These are phyloP conservation scores for Gorsachius magnificus DNA, from an alignment of 2,797 vertebrate species.

Conservation along the genomic window DNA sequence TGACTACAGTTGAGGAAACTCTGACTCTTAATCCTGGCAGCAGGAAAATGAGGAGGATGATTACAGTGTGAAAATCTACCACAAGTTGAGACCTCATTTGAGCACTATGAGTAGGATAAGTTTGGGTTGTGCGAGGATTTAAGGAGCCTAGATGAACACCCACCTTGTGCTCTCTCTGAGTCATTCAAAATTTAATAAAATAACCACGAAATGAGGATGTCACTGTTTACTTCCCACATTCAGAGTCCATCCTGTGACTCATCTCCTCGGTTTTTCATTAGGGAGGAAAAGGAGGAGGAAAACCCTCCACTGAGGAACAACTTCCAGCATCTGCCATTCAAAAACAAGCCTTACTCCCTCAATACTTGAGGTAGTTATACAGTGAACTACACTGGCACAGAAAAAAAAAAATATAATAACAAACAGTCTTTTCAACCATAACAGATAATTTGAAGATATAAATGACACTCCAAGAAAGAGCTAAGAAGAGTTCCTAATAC, in stretches of 20 bases:
- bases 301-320: not conserved
- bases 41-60: not conserved
- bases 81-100: not conserved
- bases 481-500: not conserved
- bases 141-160: not conserved
- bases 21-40: not conserved
- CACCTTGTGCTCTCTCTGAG: not conserved
- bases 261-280: not conserved
- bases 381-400: not conserved
- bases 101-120: not conserved
- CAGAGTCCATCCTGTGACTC: slow-evolving; percentile 14
- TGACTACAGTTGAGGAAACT: not conserved
- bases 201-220: not conserved
- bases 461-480: not conserved
- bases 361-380: not conserved
- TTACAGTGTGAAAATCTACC: not conserved
- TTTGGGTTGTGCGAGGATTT: not conserved
- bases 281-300: not conserved
- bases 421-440: not conserved
- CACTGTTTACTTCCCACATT: slow-evolving; percentile 18
- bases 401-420: not conserved
- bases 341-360: not conserved
- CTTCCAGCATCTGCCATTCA: not conserved
- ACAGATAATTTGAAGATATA: not conserved
- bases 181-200: not conserved